Conservation (phyloP, 2,113 vertebrate species). For the Hassar affinis region DNA sequence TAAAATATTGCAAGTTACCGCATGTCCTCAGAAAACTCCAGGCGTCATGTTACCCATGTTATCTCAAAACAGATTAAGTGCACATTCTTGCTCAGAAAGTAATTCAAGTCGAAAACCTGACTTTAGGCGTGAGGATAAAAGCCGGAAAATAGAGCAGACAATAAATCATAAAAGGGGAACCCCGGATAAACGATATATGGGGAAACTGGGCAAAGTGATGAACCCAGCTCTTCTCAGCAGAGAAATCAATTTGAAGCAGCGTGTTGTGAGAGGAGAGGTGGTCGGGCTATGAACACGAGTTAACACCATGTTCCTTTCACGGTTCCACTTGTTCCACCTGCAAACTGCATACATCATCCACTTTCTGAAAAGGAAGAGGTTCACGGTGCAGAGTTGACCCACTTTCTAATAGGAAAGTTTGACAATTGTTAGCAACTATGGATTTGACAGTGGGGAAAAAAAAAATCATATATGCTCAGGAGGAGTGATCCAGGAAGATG, state of each 20-base stretch:
- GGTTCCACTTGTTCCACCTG: background rate
- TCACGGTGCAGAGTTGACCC: background rate
- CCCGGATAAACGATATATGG: background rate
- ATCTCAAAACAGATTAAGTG: background rate
- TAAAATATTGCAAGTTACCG: background rate
- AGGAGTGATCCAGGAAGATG: background rate
- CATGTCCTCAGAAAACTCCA: background rate
- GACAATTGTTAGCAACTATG: background rate
- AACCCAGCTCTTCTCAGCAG: background rate
- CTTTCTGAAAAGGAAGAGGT: background rate
- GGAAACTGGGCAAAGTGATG: background rate
- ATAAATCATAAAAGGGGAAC: slow-evolving; percentile 1
- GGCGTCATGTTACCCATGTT: too few species aligned
- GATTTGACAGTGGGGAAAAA: background rate
- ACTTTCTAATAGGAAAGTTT: background rate
- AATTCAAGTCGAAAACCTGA: background rate
- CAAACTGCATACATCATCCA: background rate
- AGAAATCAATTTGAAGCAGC: slow-evolving; percentile 35
- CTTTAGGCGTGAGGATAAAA: background rate
- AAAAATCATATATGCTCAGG: background rate
- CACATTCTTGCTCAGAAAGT: background rate
- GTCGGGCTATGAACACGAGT: background rate
- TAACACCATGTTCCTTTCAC: slow-evolving; percentile 24
- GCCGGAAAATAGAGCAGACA: background rate
- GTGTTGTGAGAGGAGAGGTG: slow-evolving; percentile 26